phyloP scores from a whole-genome alignment of 2,113 vertebrate species.

The Sturnira hondurensis region DNA sequence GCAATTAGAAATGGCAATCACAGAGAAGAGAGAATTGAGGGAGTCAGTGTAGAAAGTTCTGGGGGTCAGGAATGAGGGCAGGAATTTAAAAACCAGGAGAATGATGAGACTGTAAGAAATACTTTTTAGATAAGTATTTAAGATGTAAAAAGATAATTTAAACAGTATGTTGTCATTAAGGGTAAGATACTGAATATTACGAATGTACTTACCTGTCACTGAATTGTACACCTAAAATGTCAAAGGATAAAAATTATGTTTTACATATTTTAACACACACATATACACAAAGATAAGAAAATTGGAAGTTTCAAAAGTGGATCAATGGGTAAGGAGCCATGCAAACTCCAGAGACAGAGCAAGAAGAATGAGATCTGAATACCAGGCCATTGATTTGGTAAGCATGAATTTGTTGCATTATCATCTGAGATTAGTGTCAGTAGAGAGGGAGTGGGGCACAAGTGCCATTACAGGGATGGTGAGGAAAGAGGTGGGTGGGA shows the following conservation, averaged over 20 bases:
- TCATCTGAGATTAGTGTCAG: neutral
- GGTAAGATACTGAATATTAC: neutral
- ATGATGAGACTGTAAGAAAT: neutral
- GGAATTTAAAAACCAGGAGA: neutral
- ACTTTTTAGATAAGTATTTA: neutral
- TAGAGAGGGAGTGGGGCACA: too few relatives aligned
- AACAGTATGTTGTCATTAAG: neutral
- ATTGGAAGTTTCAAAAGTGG: neutral
- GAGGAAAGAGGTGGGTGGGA: too few relatives aligned
- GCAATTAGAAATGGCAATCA: neutral
- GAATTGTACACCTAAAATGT: neutral
- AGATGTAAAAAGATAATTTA: neutral
- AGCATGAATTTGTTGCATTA: neutral
- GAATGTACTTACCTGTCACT: neutral
- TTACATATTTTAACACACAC: neutral
- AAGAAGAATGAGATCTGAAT: neutral
- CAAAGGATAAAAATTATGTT: neutral
- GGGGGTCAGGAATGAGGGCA: neutral
- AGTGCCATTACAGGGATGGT: too few relatives aligned
- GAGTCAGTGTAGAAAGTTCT: neutral
- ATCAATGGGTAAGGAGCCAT: neutral
- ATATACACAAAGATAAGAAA: neutral
- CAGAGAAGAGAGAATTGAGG: neutral
- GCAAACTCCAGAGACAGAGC: neutral
- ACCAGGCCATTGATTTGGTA: too few relatives aligned